phyloP scores from a whole-genome alignment of 2,888 invertebrate species.

The Oligia strigilis region DNA sequence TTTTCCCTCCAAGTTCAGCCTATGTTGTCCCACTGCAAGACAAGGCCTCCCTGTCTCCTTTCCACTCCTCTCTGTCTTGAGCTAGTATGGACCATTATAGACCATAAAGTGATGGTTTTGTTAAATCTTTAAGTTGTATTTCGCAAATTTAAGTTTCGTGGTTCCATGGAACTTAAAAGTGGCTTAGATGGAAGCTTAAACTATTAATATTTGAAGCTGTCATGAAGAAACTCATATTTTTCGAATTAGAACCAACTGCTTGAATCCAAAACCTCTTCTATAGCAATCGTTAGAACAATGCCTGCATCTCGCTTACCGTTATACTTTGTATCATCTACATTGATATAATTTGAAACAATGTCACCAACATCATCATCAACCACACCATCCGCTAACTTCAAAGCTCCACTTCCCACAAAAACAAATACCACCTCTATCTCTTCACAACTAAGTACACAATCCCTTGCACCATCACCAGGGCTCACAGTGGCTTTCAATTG shows the following conservation, averaged over 20 bases:
- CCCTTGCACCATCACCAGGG: constrained; percentile 30
- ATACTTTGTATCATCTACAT: not conserved
- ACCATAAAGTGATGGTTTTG: constrained; percentile 15
- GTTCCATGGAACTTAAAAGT: not conserved
- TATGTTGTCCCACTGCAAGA: no score
- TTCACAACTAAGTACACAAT: constrained; percentile 55
- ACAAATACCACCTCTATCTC: constrained; percentile 23
- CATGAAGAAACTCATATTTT: not conserved
- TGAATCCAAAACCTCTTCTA: not conserved
- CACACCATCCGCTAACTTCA: constrained; percentile 31
- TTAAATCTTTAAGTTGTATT: constrained; percentile 13
- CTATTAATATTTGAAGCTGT: not conserved
- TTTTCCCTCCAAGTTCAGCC: not conserved
- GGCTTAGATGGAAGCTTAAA: constrained; percentile 1
- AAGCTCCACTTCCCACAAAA: constrained; percentile 22
- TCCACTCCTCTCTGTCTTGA: no score
- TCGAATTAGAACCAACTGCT: not conserved
- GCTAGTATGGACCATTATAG: no score
- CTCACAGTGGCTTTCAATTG: constrained; percentile 77
- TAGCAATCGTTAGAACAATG: not conserved
- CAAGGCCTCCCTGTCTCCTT: no score
- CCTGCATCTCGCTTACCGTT: no score
- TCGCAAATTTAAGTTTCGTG: not conserved
- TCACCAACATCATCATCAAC: not conserved
- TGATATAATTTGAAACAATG: not conserved